Percentiles rank a stretch among this genome's conserved stretches.
Evolutionary conservation across 2,888 invertebrate species (phyloP).

Genomic region (Drosophila lutescens): DNA sequence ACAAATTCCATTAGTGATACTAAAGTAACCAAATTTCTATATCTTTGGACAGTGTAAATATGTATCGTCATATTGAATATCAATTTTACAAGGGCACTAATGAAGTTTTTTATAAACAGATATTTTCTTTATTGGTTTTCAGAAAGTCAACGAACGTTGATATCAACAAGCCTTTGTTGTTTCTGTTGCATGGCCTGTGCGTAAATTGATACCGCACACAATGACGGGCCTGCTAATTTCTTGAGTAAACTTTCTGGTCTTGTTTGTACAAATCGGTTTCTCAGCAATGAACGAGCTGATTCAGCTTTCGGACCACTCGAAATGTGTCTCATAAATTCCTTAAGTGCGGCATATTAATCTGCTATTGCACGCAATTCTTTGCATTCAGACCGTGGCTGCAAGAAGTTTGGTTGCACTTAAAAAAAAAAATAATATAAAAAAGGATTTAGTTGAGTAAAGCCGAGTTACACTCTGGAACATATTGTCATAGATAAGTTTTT

Average conservation of each 20-base stretch:
- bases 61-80: background rate
- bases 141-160: slow-evolving; percentile 33
- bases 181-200: slow-evolving; percentile 28
- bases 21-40: no score
- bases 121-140: slow-evolving; percentile 28
- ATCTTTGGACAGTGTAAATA: background rate
- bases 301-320: slow-evolving; percentile 52
- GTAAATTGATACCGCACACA: slow-evolving; percentile 60
- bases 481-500: no score
- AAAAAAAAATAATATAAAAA: background rate
- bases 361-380: slow-evolving; percentile 21
- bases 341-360: slow-evolving; percentile 27
- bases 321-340: slow-evolving; percentile 51
- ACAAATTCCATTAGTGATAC: no score
- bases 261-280: slow-evolving; percentile 59
- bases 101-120: slow-evolving; percentile 36
- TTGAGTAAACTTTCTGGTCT: slow-evolving; percentile 56
- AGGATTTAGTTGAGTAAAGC: no score
- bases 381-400: background rate
- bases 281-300: slow-evolving; percentile 49
- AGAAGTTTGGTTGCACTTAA: background rate
- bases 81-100: background rate
- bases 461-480: no score
- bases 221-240: slow-evolving; percentile 54
- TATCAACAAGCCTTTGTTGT: slow-evolving; percentile 38